These are phyloP conservation scores for Microcebus jonahi DNA, from an alignment of 2,113 vertebrate species.

Conservation along the genomic window DNA sequence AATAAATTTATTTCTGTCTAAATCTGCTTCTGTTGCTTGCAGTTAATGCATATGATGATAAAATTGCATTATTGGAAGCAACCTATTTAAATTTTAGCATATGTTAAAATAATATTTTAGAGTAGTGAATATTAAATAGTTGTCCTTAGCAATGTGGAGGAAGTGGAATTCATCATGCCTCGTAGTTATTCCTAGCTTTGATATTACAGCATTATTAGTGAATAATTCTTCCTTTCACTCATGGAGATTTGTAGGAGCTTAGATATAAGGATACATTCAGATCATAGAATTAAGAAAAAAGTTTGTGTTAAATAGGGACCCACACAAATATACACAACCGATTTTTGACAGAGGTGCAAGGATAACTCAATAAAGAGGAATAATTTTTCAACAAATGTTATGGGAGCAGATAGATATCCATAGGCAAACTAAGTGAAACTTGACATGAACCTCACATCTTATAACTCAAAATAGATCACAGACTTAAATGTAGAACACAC, in stretches of 20 bases:
- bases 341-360: background rate
- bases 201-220: background rate
- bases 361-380: background rate
- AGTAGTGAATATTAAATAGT: background rate
- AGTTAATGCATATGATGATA: background rate
- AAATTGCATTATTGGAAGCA: background rate
- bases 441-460: background rate
- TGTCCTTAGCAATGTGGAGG: background rate
- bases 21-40: background rate
- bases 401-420: background rate
- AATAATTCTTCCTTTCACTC: background rate
- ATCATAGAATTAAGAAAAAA: background rate
- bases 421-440: background rate
- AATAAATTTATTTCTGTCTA: background rate
- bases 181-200: background rate
- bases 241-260: background rate
- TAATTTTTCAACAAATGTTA: background rate
- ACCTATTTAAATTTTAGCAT: background rate
- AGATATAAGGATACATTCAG: background rate
- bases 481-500: background rate
- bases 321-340: background rate
- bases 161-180: background rate
- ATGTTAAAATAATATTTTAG: background rate
- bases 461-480: background rate
- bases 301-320: background rate